Base-by-base conservation (phyloP, 2,797 vertebrate species). In the Phalanger gymnotis region DNA sequence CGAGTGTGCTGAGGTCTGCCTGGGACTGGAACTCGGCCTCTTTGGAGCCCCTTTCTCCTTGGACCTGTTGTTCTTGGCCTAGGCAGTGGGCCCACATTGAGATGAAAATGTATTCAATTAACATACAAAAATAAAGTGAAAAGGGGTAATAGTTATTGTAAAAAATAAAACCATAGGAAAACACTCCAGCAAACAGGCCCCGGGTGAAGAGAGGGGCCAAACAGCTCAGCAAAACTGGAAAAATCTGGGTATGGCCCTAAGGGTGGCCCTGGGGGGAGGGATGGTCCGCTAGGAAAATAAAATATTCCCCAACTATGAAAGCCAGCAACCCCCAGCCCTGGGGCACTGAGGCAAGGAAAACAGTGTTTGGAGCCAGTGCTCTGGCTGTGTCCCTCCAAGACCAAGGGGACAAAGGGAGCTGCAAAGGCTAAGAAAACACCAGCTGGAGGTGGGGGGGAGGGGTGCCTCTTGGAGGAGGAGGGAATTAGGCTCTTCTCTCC, bases 41-140 rank as follows among this genome's bases (percentile, higher is more conserved):
- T 96, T 96, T 95, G 94, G 97, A 98, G 55, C 3, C 92, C 81
- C 25, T 58, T 92, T 53, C 5, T 0, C 0, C 16, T 54, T 0
- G 58, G 34, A 98, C 95, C 96, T 98, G 98, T 97, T 98, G 98
- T 98, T 97, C 97, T 98, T 98, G 98, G 98, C 97, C 4, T 7
- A 2, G 92, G 40, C 40, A 27, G 90, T 92, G 9, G 53, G 92
- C 92, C 94, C 95, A 95, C 0, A 7, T 94, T 53, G 96, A 91
- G 93, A 97, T 97, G 96, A 98, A 97, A 97, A 97, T 93, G 61
- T 95, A 98, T 98, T 98, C 98, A 98, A 98, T 98, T 98, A 98
- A 98, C 98, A 98, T 98, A 98, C 96, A 98, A 98, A 98, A 98
- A 98, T 98, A 98, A 98, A 93, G 98, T 98, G 98, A 97, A 96